Base-by-base conservation (phyloP, 2,113 vertebrate species). In the Labeo catla region DNA sequence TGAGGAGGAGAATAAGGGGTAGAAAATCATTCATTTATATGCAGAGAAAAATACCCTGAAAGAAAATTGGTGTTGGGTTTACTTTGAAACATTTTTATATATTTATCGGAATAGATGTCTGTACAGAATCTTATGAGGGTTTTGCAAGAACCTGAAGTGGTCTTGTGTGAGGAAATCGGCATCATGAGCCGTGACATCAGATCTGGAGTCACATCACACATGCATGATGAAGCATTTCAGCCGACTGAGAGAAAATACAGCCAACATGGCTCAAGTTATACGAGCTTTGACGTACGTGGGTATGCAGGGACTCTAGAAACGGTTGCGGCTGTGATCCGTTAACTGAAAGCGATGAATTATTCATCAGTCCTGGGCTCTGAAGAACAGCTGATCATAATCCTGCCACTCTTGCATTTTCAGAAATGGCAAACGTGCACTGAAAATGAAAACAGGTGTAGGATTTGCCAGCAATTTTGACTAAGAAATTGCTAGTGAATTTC, bases 311-410 rank as follows among this genome's bases (percentile, higher is more conserved):
- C 61, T 19, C 68, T 49, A 49, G 59, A 82, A 73, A 16, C 52
- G 21, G 59, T 76, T 85, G 66, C 45, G 54, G n/a, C 45, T 76
- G 68, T 76, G 36, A 88, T 86, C 87, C 54, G 81, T 61, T 88
- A 86, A 86, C 85, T 85, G 76, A 81, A 81, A 49, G 36, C 36
- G 4, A 50, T 87, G 15, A 85, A 87, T 87, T 84, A 87, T 89
- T 84, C 34, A 87, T 80, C 23, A 34, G 11, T 1, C 59, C 39
- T 16, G 79, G n/a, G 43, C 59, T 81, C 43, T n/a, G 57, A 61
- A 61, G 21, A 61, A 61, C 57, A 65, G 59, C 45, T 34, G 43
- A 47, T 23, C 79, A 66, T 49, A 63, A 63, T 80, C 57, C 36
- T 47, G 47, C 77, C 23, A 8, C 63, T 65, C 52, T 57, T 19